Percentiles rank a stretch among this genome's conserved stretches.
Conservation (phyloP, 2,797 vertebrate species). For the Oreortyx pictus region DNA sequence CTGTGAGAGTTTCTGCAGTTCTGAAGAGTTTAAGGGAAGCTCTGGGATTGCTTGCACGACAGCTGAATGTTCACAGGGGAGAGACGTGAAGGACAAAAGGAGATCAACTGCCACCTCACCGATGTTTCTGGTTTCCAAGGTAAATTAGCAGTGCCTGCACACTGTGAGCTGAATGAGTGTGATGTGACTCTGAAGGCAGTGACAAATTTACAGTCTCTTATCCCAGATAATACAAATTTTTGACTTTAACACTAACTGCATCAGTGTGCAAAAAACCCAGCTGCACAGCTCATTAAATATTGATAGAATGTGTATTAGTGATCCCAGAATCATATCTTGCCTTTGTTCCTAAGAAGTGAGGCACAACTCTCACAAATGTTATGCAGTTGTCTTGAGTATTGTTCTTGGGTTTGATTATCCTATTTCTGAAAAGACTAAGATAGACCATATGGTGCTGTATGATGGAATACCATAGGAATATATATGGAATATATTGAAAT, state of each 20-base stretch:
- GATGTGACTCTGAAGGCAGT: neutral
- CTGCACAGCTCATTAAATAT: neutral
- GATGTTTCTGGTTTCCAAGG: neutral
- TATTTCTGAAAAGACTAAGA: neutral
- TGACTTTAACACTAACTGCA: neutral
- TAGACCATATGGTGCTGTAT: neutral
- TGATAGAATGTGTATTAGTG: neutral
- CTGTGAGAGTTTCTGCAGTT: neutral
- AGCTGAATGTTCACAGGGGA: neutral
- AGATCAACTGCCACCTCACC: neutral
- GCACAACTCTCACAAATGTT: neutral
- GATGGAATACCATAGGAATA: neutral
- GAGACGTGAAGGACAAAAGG: neutral
- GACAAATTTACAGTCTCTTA: neutral
- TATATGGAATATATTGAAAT: neutral
- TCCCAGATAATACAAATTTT: neutral
- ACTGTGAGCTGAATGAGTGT: fast-evolving
- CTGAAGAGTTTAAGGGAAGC: neutral
- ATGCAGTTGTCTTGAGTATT: neutral
- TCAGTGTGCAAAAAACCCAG: neutral
- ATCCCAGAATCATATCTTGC: neutral
- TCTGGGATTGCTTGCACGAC: neutral
- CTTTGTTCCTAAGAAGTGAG: neutral
- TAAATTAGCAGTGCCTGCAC: neutral
- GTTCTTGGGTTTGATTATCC: neutral